Evolutionary conservation across 2,113 vertebrate species (phyloP).

Genomic region (Chaetops frenatus): DNA sequence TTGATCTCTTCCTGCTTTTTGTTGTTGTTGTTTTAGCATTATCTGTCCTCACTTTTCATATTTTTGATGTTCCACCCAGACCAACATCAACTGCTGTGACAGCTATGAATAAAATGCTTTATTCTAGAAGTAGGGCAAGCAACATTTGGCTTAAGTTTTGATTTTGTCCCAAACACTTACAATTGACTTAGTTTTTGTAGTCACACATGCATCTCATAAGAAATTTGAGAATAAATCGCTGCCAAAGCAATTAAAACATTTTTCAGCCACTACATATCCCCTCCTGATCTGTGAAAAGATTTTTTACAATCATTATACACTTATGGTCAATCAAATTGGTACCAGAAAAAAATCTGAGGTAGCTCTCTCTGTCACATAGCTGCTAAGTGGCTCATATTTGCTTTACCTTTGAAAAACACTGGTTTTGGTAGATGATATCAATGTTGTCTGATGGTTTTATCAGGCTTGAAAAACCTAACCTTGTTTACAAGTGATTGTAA

Average conservation of each 20-base stretch:
- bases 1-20: neutral
- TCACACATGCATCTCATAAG: neutral
- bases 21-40: neutral
- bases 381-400: neutral
- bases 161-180: neutral
- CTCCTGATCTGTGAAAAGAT: neutral
- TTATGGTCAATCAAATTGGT: neutral
- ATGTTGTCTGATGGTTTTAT: neutral
- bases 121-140: neutral
- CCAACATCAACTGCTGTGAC: neutral
- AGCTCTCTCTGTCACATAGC: neutral
- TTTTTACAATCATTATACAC: neutral
- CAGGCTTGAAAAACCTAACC: neutral
- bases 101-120: neutral
- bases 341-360: neutral
- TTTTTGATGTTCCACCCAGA: neutral
- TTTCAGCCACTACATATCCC: neutral
- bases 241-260: neutral
- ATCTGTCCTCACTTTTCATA: neutral
- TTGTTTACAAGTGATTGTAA: neutral
- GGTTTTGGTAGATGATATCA: neutral
- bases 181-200: neutral
- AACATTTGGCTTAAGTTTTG: neutral
- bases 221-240: neutral
- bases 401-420: neutral